Evolutionary conservation across 2,113 vertebrate species (phyloP).

Genomic region (Takifugu flavidus): DNA sequence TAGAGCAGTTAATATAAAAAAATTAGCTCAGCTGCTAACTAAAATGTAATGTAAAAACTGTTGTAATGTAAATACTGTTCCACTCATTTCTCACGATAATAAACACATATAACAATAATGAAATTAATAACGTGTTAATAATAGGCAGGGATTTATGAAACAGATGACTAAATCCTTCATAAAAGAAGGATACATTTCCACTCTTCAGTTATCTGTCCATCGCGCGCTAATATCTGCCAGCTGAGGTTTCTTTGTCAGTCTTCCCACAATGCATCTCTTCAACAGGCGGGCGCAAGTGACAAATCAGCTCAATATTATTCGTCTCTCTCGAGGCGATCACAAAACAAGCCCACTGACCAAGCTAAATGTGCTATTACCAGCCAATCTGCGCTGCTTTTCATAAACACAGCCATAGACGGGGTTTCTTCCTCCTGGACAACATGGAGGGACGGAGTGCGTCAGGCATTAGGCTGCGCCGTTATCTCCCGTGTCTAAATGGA

Average conservation of each 20-base stretch:
- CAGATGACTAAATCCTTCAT: too few species aligned
- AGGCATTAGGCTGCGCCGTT: conserved; percentile 44
- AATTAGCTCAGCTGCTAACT: too few species aligned
- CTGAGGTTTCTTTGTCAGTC: background rate
- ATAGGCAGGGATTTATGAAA: too few species aligned
- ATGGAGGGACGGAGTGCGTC: conserved; percentile 7
- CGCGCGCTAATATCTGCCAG: background rate
- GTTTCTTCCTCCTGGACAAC: conserved; percentile 12
- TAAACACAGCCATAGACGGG: conserved; percentile 23
- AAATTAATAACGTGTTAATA: too few species aligned
- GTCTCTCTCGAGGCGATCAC: conserved; percentile 32
- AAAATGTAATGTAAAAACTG: too few species aligned
- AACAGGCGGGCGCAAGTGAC: background rate
- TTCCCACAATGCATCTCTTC: background rate
- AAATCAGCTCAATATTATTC: conserved; percentile 25
- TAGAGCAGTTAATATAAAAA: too few species aligned
- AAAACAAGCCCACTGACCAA: conserved; percentile 53
- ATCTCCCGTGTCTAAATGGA: conserved; percentile 54
- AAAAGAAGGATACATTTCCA: background rate
- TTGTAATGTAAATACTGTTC: too few species aligned
- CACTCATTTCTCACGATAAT: too few species aligned
- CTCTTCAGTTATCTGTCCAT: background rate
- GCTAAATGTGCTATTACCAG: conserved; percentile 37
- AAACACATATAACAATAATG: too few species aligned
- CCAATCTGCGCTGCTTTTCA: conserved; percentile 40